Evolutionary conservation across 2,888 invertebrate species (phyloP), one percentile per base, ranked within the genome.

Genomic region (Chrysotoxum bicinctum): DNA sequence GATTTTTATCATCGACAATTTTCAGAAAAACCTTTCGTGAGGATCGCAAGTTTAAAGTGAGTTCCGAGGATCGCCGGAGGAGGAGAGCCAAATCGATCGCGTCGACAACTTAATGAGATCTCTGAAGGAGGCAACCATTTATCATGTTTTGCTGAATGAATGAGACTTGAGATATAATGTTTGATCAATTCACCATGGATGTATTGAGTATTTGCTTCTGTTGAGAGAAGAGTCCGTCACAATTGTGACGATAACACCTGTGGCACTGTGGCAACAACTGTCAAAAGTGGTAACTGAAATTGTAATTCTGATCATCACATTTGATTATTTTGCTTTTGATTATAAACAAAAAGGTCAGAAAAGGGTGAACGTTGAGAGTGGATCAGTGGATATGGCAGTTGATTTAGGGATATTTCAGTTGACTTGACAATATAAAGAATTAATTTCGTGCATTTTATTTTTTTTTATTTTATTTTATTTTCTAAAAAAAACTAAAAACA

Each of bases 1-100:
- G 86, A 86, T 86, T 82, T 86, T 82, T 81, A 86, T 82, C 86
- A 78, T 78, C 66, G 48, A 78, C 60, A 54, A 73, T 81, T 76
- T 85, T 76, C 76, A 73, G 45, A 69, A 81, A 69, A 77, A 81
- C 66, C 48, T 66, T 75, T 84, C 66, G 45, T 78, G 48, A 26
- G 0, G 50, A 74, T 50, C 62, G 16, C 68, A 68, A 66, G 32
- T 37, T 43, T 32, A 50, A 43, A 35, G 21, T 14, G 45, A 40
- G 64, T 62, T 69, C 54, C n/a, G 16, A 64, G 69, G 62, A 75
- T 66, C 5, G 16, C 26, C n/a, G 21, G 45, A 54, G 19, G 9
- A 68, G 60, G 50, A 72, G 72, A 68, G 26, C 54, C 58, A 43
- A 74, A 84, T 84, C 70, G 75, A 84, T 75, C 40, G 43, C 52